Conservation (phyloP, 2,888 invertebrate species). For the Ennomos erosarius region DNA sequence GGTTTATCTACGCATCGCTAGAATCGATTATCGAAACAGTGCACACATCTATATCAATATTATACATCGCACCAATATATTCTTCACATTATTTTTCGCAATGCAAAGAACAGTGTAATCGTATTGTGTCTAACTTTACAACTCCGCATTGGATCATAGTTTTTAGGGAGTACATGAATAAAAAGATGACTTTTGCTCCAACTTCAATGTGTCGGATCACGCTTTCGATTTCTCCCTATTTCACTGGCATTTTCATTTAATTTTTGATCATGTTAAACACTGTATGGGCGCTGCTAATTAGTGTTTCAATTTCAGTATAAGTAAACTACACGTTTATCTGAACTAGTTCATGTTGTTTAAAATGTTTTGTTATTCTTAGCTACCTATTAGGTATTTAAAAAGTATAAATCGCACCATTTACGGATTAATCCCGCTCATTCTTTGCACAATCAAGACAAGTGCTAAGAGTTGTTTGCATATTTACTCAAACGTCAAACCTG, state of each 20-base stretch:
- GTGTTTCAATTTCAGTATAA: background rate
- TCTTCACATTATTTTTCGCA: conserved; percentile 59
- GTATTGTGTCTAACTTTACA: conserved; percentile 53
- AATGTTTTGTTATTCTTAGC: no score
- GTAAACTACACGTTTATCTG: no score
- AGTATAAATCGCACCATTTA: no score
- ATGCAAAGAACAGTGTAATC: conserved; percentile 59
- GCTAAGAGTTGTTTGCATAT: background rate
- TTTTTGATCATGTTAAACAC: conserved; percentile 4
- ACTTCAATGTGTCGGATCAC: conserved; percentile 78
- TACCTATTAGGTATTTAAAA: no score
- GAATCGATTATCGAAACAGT: conserved; percentile 63
- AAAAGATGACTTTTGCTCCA: conserved; percentile 76
- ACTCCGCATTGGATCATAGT: conserved; percentile 68
- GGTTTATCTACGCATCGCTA: conserved; percentile 79
- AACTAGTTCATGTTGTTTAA: no score
- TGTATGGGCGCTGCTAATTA: conserved; percentile 1
- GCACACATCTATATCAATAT: conserved; percentile 63
- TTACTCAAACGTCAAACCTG: background rate
- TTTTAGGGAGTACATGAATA: conserved; percentile 76
- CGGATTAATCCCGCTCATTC: background rate
- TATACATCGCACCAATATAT: conserved; percentile 61
- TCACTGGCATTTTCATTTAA: conserved; percentile 73
- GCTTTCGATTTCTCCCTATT: conserved; percentile 73
- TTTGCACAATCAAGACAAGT: background rate